A percentile compares a stretch with the other conserved stretches of the same genome.
phyloP scores from a whole-genome alignment of 2,888 invertebrate species.

The Spodoptera littoralis region DNA sequence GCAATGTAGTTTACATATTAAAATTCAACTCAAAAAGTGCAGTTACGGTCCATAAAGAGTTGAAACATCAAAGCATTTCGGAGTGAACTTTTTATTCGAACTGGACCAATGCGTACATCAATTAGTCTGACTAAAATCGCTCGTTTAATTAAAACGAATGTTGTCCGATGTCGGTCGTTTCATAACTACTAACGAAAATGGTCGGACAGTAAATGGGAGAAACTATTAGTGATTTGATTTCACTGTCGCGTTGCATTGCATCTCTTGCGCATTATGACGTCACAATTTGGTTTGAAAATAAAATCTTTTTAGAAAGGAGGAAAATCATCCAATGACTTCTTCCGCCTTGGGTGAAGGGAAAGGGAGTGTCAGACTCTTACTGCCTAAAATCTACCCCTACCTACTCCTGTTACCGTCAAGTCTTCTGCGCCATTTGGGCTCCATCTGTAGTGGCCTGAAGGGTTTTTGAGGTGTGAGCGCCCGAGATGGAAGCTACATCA shows the following conservation, averaged over 20 bases:
- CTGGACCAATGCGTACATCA: slow-evolving; percentile 18
- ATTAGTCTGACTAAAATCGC: slow-evolving; percentile 37
- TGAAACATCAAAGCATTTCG: slow-evolving; percentile 21
- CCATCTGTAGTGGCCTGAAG: too few relatives aligned
- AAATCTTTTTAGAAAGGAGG: too few relatives aligned
- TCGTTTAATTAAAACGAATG: slow-evolving; percentile 47
- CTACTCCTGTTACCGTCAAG: too few relatives aligned
- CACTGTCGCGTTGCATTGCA: not conserved
- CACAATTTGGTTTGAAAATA: not conserved
- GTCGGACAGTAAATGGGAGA: slow-evolving; percentile 11
- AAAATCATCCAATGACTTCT: too few relatives aligned
- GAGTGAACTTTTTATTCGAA: slow-evolving; percentile 23
- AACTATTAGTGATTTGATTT: slow-evolving; percentile 25
- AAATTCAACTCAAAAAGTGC: slow-evolving; percentile 1
- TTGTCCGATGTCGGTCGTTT: slow-evolving; percentile 18
- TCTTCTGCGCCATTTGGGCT: too few relatives aligned
- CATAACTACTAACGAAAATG: slow-evolving; percentile 24
- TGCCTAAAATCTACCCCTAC: too few relatives aligned
- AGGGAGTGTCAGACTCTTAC: too few relatives aligned
- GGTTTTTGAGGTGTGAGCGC: too few relatives aligned
- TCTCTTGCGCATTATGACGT: slow-evolving; percentile 24
- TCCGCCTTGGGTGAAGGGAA: too few relatives aligned
- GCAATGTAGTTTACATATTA: too few relatives aligned
- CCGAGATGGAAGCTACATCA: too few relatives aligned
- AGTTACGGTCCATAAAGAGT: slow-evolving; percentile 4